Conservation (phyloP, 2,888 invertebrate species). For the Leucania comma region DNA sequence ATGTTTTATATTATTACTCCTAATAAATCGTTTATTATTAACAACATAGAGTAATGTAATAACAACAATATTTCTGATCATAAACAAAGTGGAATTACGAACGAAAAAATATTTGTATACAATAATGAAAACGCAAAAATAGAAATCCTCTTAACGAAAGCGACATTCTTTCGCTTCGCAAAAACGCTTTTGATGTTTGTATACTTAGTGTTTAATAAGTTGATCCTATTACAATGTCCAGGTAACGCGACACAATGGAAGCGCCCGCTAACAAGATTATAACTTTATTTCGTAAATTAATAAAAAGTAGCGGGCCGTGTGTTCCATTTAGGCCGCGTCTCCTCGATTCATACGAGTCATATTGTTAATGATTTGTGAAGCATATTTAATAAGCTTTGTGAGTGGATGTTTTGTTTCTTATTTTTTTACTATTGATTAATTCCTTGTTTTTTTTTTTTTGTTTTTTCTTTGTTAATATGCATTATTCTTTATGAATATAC, state of each 20-base stretch:
- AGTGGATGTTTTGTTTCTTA: background rate
- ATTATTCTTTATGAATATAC: too few species aligned
- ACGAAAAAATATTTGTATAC: slow-evolving; percentile 38
- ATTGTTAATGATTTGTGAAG: slow-evolving; percentile 70
- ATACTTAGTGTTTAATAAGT: slow-evolving; percentile 91
- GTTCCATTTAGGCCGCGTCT: slow-evolving; percentile 72
- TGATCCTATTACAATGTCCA: slow-evolving; percentile 91
- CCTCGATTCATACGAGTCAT: slow-evolving; percentile 63
- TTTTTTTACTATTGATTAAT: background rate
- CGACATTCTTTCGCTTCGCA: slow-evolving; percentile 81
- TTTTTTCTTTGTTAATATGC: too few species aligned
- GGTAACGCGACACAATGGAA: slow-evolving; percentile 87
- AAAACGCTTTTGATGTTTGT: slow-evolving; percentile 89
- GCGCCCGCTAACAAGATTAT: slow-evolving; percentile 89
- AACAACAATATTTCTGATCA: slow-evolving; percentile 43
- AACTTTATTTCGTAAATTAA: slow-evolving; percentile 90
- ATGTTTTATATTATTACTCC: slow-evolving; percentile 63
- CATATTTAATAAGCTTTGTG: slow-evolving; percentile 56
- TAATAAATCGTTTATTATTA: slow-evolving; percentile 64
- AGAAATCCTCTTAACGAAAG: slow-evolving; percentile 86
- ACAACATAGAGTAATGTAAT: slow-evolving; percentile 50
- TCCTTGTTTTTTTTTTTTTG: background rate
- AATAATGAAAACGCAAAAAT: slow-evolving; percentile 67
- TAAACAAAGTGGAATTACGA: slow-evolving; percentile 51
- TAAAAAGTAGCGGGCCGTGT: slow-evolving; percentile 84